Evolutionary conservation across 2,113 vertebrate genomes (phyloP).

Genomic region (Leptosomus discolor): DNA sequence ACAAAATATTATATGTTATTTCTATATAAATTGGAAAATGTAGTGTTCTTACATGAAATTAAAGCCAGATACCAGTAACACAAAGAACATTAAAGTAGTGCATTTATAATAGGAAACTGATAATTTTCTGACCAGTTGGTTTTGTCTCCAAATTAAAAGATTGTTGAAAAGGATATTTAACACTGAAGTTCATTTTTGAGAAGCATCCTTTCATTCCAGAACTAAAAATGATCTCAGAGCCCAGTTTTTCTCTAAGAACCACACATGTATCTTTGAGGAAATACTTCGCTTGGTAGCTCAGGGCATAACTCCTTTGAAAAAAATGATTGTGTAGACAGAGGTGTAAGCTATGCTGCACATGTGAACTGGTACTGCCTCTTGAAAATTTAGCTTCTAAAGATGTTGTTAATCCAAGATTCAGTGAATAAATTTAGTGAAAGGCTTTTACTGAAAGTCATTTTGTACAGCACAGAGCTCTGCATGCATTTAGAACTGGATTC

Average conservation of each 20-base stretch:
- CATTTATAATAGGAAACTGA: neutral
- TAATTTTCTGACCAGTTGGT: constrained; percentile 16
- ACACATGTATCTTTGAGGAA: neutral
- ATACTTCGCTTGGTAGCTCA: neutral
- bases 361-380: neutral
- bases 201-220: neutral
- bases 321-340: neutral
- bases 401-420: neutral
- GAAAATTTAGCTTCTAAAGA: neutral
- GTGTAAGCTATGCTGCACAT: neutral
- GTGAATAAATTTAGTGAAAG: neutral
- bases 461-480: neutral
- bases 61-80: neutral
- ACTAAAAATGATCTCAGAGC: neutral
- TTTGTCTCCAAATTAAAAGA: constrained; percentile 4
- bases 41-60: constrained; percentile 2
- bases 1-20: constrained; percentile 19
- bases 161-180: neutral
- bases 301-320: neutral
- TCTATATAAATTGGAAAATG: constrained; percentile 26
- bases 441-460: neutral
- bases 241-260: neutral
- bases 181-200: neutral
- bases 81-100: neutral
- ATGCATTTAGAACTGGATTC: neutral